Evolutionary conservation across 2,888 invertebrate genomes (phyloP).

Genomic region (Ferdinandea cuprea): DNA sequence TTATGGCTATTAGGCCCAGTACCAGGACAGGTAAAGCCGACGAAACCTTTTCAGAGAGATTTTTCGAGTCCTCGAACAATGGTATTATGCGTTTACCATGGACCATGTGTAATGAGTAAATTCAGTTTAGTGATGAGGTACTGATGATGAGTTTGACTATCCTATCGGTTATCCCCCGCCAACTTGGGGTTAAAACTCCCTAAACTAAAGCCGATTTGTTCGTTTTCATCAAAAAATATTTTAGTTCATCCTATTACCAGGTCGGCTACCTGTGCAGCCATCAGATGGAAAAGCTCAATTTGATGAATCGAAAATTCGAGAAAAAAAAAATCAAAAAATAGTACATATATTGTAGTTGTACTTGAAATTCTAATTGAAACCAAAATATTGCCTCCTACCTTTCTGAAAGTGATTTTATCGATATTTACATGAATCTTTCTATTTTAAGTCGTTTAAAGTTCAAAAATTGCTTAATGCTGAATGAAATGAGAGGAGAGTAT

Average conservation of each 20-base stretch:
- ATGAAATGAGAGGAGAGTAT: too few species aligned
- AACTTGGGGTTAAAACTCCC: conserved; percentile 66
- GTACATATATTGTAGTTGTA: too few species aligned
- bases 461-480: too few species aligned
- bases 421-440: too few species aligned
- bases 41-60: conserved; percentile 63
- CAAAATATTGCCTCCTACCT: too few species aligned
- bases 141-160: conserved; percentile 45
- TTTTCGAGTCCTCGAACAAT: conserved; percentile 65
- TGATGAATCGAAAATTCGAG: background rate
- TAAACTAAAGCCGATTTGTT: conserved; percentile 71
- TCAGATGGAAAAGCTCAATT: background rate
- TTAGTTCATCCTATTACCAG: conserved; percentile 19
- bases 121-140: conserved; percentile 4
- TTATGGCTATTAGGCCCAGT: background rate
- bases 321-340: too few species aligned
- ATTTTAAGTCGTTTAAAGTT: too few species aligned
- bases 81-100: conserved; percentile 39
- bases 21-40: conserved; percentile 50
- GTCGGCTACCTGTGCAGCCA: background rate
- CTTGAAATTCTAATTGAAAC: too few species aligned
- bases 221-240: conserved; percentile 57
- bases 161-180: conserved; percentile 50
- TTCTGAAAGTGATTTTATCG: too few species aligned
- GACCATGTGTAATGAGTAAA: background rate